Evolutionary conservation across 2,797 vertebrate genomes (phyloP), one percentile per base, ranked within the genome.

Genomic region (Anguilla pacifica): DNA sequence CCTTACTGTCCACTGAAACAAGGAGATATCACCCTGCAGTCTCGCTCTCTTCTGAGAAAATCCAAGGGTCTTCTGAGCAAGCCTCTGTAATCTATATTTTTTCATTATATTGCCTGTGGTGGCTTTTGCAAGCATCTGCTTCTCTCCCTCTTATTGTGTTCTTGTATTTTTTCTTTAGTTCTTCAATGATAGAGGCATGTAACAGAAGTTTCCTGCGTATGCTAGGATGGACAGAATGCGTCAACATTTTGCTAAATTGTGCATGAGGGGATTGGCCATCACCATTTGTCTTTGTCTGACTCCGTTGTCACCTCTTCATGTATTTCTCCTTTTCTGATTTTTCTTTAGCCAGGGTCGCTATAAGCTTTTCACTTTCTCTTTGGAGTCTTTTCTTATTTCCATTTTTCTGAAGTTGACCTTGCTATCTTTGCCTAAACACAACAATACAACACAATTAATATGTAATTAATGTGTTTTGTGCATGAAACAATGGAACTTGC

Each of bases 111-210:
- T 86, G 83, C 87, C 86, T 49, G 25, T 88, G 46, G 77, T 49
- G 55, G 89, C 72, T 67, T 87, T 91, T 57, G 88, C 72, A 25
- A 91, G 88, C 5, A 88, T 28, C 82, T 91, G 87, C 61, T 85
- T 91, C n/a, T 91, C 88, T 84, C 39, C 86, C 70, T 90, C 82
- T 88, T 87, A 83, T 89, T 79, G 89, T 85, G 74, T 90, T 49
- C 84, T 61, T 25, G 46, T 90, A 90, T 88, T 88, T 90, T 67
- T 39, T 86, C 86, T 55, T 88, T 15, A 87, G 88, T 15, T 91
- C 72, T 49, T 84, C 67, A 87, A 77, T 70, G 6, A 90, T 79
- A 39, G 72, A 72, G 82, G 67, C 67, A 43, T 91, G 86, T 2
- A 88, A 89, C 35, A 89, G n/a, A 25, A 91, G 82, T 57, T 70